Percentiles rank a stretch among this genome's conserved stretches.
Evolutionary conservation across 2,113 vertebrate species (phyloP).

Genomic region (Dipodomys merriami): DNA sequence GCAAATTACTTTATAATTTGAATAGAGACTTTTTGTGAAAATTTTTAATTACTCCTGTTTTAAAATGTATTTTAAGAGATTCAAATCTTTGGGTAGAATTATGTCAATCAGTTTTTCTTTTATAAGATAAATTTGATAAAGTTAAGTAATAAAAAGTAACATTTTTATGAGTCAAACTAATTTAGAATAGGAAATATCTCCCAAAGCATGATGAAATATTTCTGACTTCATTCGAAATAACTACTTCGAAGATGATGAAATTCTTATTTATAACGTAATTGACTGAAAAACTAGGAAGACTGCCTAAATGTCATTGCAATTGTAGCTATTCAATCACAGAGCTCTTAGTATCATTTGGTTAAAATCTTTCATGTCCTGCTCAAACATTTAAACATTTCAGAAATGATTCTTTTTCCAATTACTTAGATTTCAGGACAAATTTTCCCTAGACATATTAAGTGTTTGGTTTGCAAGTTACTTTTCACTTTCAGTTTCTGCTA

Average conservation of each 20-base stretch:
- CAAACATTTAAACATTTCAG: constrained; percentile 18
- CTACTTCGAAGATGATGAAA: neutral
- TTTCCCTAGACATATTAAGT: constrained; percentile 22
- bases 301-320: neutral
- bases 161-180: constrained; percentile 19
- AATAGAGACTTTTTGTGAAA: neutral
- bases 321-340: constrained; percentile 21
- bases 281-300: constrained; percentile 8
- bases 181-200: neutral
- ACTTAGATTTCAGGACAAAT: constrained; percentile 18
- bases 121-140: constrained; percentile 41
- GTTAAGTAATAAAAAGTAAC: constrained; percentile 7
- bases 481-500: constrained; percentile 45
- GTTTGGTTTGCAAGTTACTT: constrained; percentile 14
- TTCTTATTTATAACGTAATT: neutral
- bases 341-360: neutral
- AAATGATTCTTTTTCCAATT: constrained; percentile 26
- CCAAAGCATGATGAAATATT: neutral
- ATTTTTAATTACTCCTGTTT: neutral
- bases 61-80: neutral
- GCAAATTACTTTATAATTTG: constrained; percentile 20
- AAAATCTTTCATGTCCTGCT: neutral
- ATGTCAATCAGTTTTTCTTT: neutral
- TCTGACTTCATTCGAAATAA: constrained; percentile 41
- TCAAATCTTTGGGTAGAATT: constrained; percentile 29